Conservation (phyloP, 2,797 vertebrate species). For the Enteromius paludinosus region DNA sequence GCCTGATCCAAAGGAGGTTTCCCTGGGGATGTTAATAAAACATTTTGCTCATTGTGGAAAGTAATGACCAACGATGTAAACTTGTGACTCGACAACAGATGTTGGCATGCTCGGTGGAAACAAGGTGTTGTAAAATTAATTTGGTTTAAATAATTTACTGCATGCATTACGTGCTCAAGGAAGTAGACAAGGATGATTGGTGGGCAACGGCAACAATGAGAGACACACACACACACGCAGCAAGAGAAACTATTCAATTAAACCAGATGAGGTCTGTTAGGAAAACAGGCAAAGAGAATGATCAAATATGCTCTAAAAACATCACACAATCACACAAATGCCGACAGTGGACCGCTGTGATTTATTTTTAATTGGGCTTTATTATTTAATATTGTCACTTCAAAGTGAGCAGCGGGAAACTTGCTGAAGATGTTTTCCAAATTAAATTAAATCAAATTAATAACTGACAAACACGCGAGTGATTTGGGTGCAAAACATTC, state of each 20-base stretch:
- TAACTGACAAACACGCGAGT: conserved; percentile 71
- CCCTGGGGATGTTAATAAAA: conserved; percentile 85
- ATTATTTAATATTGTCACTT: conserved; percentile 87
- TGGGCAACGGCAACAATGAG: conserved; percentile 78
- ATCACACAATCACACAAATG: conserved; percentile 79
- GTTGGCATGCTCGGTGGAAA: conserved; percentile 81
- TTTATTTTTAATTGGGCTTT: conserved; percentile 86
- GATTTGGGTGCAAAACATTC: conserved; percentile 52
- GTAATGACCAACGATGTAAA: conserved; percentile 86
- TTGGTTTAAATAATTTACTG: conserved; percentile 88
- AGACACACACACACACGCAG: conserved; percentile 27
- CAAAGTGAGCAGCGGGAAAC: conserved; percentile 80
- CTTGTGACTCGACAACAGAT: conserved; percentile 85
- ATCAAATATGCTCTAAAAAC: conserved; percentile 83
- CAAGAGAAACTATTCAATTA: conserved; percentile 75
- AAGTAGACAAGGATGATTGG: conserved; percentile 76
- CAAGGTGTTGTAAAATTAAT: conserved; percentile 84
- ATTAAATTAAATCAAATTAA: conserved; percentile 82
- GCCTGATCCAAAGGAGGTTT: conserved; percentile 77
- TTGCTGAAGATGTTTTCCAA: conserved; percentile 81
- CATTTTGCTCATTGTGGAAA: conserved; percentile 88
- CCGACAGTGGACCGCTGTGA: conserved; percentile 77
- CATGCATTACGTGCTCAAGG: conserved; percentile 85
- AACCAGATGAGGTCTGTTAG: conserved; percentile 81
- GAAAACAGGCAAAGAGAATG: conserved; percentile 74